These are phyloP conservation scores for Rhaphigaster nebulosa DNA, from an alignment of 2,888 invertebrate species.

Conservation along the genomic window DNA sequence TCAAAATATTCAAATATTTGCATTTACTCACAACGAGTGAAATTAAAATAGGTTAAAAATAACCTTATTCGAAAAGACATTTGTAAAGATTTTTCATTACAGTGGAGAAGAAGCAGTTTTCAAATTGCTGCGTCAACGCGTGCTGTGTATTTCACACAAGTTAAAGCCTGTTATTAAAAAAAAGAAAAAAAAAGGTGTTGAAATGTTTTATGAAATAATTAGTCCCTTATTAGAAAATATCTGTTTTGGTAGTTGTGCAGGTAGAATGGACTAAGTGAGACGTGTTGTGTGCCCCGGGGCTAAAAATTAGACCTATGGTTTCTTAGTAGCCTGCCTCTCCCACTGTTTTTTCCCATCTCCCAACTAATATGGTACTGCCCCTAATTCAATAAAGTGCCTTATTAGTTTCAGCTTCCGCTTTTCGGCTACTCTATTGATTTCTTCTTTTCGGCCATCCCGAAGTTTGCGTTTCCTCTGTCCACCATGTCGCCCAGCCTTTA, in stretches of 20 bases:
- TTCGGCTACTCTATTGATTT: conserved; percentile 13
- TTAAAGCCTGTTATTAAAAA: no score
- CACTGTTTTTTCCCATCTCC: conserved; percentile 37
- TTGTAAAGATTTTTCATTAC: no score
- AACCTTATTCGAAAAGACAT: no score
- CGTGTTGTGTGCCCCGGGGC: conserved; percentile 1
- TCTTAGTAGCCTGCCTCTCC: background rate
- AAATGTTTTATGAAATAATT: background rate
- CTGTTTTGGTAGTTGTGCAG: background rate
- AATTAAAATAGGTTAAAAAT: no score
- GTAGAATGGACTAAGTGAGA: conserved; percentile 12
- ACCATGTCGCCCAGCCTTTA: no score
- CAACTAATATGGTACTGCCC: background rate
- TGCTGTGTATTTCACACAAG: no score
- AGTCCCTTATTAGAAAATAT: background rate
- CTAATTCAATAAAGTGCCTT: conserved; percentile 28
- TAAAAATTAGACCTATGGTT: conserved; percentile 14
- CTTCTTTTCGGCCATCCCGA: background rate
- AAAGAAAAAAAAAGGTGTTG: background rate
- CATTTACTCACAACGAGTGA: no score
- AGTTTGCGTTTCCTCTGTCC: background rate
- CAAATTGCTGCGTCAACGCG: no score
- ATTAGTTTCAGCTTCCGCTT: conserved; percentile 16
- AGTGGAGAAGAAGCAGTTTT: no score
- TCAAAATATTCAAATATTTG: no score